Percentiles rank a stretch among this genome's conserved stretches.
These are phyloP conservation scores for Parapsyche elsis DNA, from an alignment of 1,140 invertebrate species.

Conservation along the genomic window DNA sequence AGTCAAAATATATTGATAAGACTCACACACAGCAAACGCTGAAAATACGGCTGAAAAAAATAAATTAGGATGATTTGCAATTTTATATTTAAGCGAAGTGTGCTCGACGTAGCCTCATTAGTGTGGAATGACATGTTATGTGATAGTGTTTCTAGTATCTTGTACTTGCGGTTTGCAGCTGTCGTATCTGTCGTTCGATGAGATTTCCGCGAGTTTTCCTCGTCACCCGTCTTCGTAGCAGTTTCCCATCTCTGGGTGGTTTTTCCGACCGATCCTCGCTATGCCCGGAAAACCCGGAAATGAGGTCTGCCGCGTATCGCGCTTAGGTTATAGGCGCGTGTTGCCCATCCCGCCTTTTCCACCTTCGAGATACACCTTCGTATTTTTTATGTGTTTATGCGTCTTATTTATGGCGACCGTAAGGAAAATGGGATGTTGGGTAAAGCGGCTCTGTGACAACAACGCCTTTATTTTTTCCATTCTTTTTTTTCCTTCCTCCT, in stretches of 20 bases:
- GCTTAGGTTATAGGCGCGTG: conserved; percentile 32
- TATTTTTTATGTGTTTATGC: conserved; percentile 46
- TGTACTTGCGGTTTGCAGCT: too few species aligned
- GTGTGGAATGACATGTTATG: too few species aligned
- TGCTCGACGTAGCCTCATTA: too few species aligned
- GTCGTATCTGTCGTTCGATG: background rate
- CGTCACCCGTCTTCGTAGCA: background rate
- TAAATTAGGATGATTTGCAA: too few species aligned
- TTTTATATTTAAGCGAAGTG: too few species aligned
- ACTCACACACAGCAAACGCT: too few species aligned
- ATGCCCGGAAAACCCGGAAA: conserved; percentile 46
- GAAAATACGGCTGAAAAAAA: too few species aligned
- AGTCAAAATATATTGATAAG: too few species aligned
- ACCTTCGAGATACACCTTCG: conserved; percentile 32
- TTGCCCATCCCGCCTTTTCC: conserved; percentile 11
- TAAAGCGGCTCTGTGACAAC: conserved; percentile 32
- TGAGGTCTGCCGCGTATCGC: conserved; percentile 48
- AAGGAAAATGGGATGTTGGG: conserved; percentile 43
- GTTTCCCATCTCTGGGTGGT: background rate
- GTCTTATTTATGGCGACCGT: conserved; percentile 47
- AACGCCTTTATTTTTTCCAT: conserved; percentile 30
- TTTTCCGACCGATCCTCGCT: background rate
- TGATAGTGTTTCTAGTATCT: too few species aligned
- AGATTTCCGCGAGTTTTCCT: background rate
- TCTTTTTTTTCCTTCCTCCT: background rate